phyloP scores from a whole-genome alignment of 1,140 invertebrate species.

The Scaptomyza montana region DNA sequence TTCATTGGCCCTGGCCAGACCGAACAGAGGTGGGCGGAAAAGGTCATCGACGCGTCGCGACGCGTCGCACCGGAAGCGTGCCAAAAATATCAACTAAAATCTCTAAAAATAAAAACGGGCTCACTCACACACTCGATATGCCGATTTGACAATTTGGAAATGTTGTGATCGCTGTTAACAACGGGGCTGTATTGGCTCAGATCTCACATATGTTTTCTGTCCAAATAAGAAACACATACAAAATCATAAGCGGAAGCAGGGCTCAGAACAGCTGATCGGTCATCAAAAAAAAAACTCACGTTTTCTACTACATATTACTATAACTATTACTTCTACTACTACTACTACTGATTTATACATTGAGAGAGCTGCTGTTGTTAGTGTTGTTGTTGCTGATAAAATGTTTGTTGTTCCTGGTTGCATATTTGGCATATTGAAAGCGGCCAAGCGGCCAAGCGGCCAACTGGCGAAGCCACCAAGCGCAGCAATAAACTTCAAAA shows the following conservation, averaged over 20 bases:
- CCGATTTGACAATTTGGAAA: constrained; percentile 23
- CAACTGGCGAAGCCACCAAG: constrained; percentile 45
- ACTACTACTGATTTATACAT: not conserved
- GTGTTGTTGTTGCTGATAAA: not conserved
- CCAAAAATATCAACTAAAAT: constrained; percentile 71
- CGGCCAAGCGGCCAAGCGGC: constrained; percentile 52
- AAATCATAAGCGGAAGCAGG: constrained; percentile 3
- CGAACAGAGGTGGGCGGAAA: constrained; percentile 37
- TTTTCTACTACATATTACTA: constrained; percentile 3
- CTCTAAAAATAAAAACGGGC: constrained; percentile 57
- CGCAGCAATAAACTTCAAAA: constrained; percentile 74
- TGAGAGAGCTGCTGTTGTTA: constrained; percentile 6
- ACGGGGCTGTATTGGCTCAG: not conserved
- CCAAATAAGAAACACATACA: not conserved
- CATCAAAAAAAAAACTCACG: constrained; percentile 8
- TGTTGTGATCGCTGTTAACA: constrained; percentile 2
- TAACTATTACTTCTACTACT: too few species aligned
- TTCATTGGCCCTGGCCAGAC: constrained; percentile 46
- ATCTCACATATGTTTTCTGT: not conserved
- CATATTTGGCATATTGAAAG: constrained; percentile 80
- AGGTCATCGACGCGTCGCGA: constrained; percentile 76
- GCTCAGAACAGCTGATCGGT: constrained; percentile 17
- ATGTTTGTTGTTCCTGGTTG: constrained; percentile 61
- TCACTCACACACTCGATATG: constrained; percentile 10
- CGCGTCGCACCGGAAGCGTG: constrained; percentile 70